Conservation (phyloP, 2,113 vertebrate genomes). For the Rafetus swinhoei region DNA sequence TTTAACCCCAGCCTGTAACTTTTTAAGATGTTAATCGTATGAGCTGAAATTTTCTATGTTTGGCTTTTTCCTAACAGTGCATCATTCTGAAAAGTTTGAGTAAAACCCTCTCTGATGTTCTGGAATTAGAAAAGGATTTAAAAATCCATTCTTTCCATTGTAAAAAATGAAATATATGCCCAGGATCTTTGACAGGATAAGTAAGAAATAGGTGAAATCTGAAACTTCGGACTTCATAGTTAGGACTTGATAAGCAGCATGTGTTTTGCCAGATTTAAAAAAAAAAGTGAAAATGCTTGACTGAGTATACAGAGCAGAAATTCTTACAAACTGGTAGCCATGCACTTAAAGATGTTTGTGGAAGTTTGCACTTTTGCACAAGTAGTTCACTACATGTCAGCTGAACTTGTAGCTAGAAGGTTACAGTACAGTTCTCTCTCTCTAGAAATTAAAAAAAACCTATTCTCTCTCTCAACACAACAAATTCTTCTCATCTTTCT, state of each 20-base stretch:
- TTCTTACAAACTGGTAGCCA: background rate
- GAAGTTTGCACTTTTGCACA: rapidly evolving
- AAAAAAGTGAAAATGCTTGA: background rate
- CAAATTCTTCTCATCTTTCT: background rate
- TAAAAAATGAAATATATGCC: background rate
- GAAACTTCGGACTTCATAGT: background rate
- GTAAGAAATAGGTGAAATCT: background rate
- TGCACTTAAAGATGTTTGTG: background rate
- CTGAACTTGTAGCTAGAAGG: background rate
- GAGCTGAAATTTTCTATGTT: background rate
- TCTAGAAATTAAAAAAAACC: rapidly evolving
- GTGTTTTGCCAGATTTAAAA: background rate
- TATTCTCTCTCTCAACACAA: background rate
- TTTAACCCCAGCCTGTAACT: constrained; percentile 1
- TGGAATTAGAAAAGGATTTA: background rate
- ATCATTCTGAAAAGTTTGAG: background rate
- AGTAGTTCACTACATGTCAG: background rate
- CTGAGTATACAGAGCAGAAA: background rate
- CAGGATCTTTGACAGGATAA: background rate
- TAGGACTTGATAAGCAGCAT: background rate
- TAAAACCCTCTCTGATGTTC: background rate
- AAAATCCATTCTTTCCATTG: background rate
- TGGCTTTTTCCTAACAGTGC: background rate
- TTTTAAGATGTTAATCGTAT: background rate
- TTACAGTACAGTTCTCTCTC: rapidly evolving